Base-by-base conservation (phyloP, 2,113 vertebrate species). In the Solea solea region DNA sequence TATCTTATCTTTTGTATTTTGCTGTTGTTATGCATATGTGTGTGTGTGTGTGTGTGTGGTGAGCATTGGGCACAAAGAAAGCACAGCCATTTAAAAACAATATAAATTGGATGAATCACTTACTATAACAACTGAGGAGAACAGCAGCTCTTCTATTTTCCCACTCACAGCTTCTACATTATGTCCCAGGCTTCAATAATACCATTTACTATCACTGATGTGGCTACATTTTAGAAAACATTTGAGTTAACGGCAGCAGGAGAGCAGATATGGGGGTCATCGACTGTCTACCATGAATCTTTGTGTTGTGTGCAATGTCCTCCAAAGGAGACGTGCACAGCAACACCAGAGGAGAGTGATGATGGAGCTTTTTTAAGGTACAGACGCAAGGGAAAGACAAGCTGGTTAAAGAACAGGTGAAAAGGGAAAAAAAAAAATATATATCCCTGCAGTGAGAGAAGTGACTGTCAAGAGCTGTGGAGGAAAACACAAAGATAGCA, bases 401-500 rank as follows among this genome's bases (percentile, higher is more conserved):
- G 39, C 16, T 16, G 52, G 42, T 74, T 49, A 41, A 60, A 69
- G 13, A 34, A 59, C 55, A n/a, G 21, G 25, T 15, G 73, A n/a
- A 40, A n/a, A 41, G 51, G 41, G 51, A 64, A 55, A 64, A 8
- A 55, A 64, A 8, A 70, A 3, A 48, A 9, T 13, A 5, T 14
- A 48, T 53, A 21, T 21, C 21, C 12, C 16, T n/a, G 58, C 48
- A 54, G 60, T 4, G 49, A 55, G 16, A 76, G n/a, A 53, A 69
- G 71, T 55, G 70, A 78, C 68, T 60, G 76, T 84, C 74, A 78
- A 78, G 53, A 50, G 66, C 72, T 76, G 69, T 12, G 61, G 69
- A 75, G 48, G 28, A 83, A 81, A 78, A 76, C 60, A 83, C 58
- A 59, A 81, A 74, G 73, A 80, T 78, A 64, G 74, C 74, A 68